These are phyloP conservation scores for Perca schrenkii DNA, from an alignment of 2,113 vertebrate species.

Conservation along the genomic window DNA sequence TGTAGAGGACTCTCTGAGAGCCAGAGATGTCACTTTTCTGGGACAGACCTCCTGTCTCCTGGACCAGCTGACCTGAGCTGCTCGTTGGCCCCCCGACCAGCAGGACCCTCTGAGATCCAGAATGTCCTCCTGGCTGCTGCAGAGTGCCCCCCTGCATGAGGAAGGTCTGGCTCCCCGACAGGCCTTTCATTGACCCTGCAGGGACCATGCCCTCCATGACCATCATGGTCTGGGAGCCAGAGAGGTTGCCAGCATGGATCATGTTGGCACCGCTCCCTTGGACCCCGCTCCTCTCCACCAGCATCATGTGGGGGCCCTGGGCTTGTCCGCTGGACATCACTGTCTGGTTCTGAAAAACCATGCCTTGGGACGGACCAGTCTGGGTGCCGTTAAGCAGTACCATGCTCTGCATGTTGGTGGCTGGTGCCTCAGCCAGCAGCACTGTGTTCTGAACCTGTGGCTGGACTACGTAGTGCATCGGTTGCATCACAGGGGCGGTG, in stretches of 20 bases:
- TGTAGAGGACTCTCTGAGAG: slow-evolving; percentile 43
- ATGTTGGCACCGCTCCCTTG: slow-evolving; percentile 31
- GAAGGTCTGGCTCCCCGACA: slow-evolving; percentile 51
- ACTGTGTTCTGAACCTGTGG: slow-evolving; percentile 71
- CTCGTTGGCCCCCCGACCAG: slow-evolving; percentile 51
- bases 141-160: slow-evolving; percentile 52
- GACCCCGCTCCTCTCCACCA: slow-evolving; percentile 43
- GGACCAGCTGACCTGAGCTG: slow-evolving; percentile 34
- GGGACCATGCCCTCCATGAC: slow-evolving; percentile 68
- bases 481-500: slow-evolving; percentile 68
- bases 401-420: slow-evolving; percentile 66
- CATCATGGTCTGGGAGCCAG: slow-evolving; percentile 74
- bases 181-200: slow-evolving; percentile 42
- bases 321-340: slow-evolving; percentile 34
- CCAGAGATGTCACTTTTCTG: slow-evolving; percentile 36
- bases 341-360: slow-evolving; percentile 56
- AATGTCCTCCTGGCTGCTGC: slow-evolving; percentile 19
- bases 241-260: slow-evolving; percentile 58
- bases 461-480: slow-evolving; percentile 75
- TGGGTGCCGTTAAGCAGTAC: slow-evolving; percentile 63
- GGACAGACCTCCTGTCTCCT: slow-evolving; percentile 32
- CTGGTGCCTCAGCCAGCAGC: slow-evolving; percentile 63
- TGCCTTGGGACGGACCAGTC: slow-evolving; percentile 25
- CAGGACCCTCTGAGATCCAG: slow-evolving; percentile 65
- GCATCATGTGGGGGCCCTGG: slow-evolving; percentile 26